phyloP scores from a whole-genome alignment of 2,113 vertebrate species.

The Aythya baeri region DNA sequence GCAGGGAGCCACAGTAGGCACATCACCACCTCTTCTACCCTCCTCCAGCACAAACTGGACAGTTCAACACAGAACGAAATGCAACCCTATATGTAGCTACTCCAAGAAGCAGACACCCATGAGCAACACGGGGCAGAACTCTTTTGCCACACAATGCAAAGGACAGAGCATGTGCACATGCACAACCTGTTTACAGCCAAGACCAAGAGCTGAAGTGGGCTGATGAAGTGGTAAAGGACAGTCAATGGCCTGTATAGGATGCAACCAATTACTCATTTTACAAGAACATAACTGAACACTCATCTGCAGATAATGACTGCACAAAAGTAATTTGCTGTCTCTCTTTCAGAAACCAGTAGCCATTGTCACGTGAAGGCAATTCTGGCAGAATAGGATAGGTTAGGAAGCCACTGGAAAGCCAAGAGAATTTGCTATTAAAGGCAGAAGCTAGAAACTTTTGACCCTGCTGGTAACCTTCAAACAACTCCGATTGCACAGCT shows the following conservation, averaged over 20 bases:
- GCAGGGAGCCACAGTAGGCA: background rate
- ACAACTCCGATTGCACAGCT: background rate
- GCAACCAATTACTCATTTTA: background rate
- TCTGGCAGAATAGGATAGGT: background rate
- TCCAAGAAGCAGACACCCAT: background rate
- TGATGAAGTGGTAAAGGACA: background rate
- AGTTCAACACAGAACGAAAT: background rate
- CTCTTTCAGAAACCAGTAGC: background rate
- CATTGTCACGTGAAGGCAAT: background rate
- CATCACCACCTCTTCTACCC: background rate
- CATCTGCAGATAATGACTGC: background rate
- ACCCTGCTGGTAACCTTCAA: background rate
- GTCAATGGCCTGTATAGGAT: rapidly evolving
- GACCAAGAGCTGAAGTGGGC: background rate
- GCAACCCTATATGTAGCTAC: rapidly evolving
- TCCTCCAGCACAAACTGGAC: background rate
- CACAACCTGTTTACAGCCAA: background rate
- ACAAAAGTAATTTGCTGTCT: background rate
- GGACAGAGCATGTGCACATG: background rate
- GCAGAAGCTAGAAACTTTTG: background rate
- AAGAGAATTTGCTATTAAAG: background rate
- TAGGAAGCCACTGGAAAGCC: background rate
- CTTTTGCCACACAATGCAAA: background rate
- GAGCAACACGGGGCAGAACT: background rate
- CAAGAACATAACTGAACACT: background rate